Conservation (phyloP, 1,140 invertebrate species). For the Meloidogyne chitwoodi region DNA sequence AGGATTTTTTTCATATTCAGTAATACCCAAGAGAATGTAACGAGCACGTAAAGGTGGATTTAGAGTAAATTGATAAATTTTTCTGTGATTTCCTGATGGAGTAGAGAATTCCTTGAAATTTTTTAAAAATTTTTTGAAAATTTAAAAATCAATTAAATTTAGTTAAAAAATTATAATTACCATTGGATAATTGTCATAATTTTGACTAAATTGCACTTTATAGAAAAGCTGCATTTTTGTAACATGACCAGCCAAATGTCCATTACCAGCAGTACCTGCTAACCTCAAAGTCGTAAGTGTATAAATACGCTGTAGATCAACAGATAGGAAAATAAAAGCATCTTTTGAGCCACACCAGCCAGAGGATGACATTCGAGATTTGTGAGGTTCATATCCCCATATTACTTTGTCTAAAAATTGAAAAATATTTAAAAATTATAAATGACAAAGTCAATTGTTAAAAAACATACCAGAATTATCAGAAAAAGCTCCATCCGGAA, state of each 20-base stretch:
- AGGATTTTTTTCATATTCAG: conserved; percentile 90
- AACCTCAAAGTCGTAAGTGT: conserved; percentile 70
- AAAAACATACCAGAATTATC: conserved; percentile 76
- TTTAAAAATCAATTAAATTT: too few species aligned
- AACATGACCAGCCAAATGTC: conserved; percentile 54
- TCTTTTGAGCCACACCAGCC: conserved; percentile 71
- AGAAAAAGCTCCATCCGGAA: conserved; percentile 91
- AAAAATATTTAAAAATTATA: background rate
- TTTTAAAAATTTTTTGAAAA: too few species aligned
- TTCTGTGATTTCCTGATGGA: conserved; percentile 81
- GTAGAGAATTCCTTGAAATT: conserved; percentile 52
- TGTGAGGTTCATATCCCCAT: conserved; percentile 57
- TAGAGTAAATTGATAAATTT: conserved; percentile 87
- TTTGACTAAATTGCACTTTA: conserved; percentile 83
- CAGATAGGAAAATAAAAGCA: conserved; percentile 85
- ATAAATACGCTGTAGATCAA: conserved; percentile 83
- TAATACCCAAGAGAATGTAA: conserved; percentile 84
- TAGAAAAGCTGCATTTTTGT: conserved; percentile 95
- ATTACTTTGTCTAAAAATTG: conserved; percentile 43
- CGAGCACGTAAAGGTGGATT: conserved; percentile 85
- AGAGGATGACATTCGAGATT: conserved; percentile 51
- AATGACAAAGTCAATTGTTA: background rate
- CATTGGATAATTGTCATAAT: conserved; percentile 91
- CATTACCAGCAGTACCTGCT: conserved; percentile 55
- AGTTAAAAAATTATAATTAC: conserved; percentile 12